These are phyloP conservation scores for Calyptommatus sinebrachiatus DNA, from an alignment of 2,113 vertebrate species.

Conservation along the genomic window DNA sequence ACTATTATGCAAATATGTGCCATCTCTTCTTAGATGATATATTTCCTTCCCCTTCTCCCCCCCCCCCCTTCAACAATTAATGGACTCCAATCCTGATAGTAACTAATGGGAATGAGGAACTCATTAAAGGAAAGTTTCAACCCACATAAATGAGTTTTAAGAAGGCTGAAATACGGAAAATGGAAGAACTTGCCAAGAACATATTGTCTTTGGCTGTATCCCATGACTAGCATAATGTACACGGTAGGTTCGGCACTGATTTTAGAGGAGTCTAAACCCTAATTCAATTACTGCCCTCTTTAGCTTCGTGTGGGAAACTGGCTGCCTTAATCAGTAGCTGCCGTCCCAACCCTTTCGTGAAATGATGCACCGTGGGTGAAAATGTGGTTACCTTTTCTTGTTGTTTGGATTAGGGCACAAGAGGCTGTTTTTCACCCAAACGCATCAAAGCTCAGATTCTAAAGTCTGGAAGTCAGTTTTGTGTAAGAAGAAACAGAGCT, in stretches of 20 bases:
- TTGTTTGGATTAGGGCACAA: neutral
- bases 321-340: neutral
- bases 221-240: neutral
- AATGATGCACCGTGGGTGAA: neutral
- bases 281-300: neutral
- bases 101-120: neutral
- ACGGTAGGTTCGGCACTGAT: neutral
- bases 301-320: neutral
- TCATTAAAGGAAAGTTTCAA: neutral
- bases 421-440: neutral
- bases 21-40: no score
- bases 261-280: neutral
- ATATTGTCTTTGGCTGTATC: slow-evolving; percentile 11
- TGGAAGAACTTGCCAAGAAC: neutral
- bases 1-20: no score
- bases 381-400: neutral
- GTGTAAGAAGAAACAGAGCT: neutral
- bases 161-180: neutral
- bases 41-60: no score
- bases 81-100: neutral
- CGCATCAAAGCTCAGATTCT: neutral
- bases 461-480: slow-evolving; percentile 8
- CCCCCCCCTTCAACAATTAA: no score
- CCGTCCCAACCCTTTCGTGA: neutral
- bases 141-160: neutral